Evolutionary conservation across 2,113 vertebrate species (phyloP).

Genomic region (Empidonax alnorum): DNA sequence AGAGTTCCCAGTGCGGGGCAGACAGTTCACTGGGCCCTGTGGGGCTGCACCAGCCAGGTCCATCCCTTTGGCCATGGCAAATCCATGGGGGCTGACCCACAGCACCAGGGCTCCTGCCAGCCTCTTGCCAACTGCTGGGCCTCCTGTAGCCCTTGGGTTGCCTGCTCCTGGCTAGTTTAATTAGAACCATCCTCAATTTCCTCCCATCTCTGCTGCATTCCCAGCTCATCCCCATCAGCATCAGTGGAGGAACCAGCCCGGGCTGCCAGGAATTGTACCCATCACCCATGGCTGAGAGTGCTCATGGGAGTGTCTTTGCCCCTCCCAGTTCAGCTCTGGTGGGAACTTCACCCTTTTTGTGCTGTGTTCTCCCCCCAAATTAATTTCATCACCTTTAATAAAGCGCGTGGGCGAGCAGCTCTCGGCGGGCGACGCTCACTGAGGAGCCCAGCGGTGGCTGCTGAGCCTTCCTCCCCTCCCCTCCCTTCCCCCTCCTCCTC

Average conservation of each 20-base stretch:
- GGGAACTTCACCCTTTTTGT: neutral
- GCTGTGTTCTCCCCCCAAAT: neutral
- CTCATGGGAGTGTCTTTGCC: neutral
- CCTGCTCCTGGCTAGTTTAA: neutral
- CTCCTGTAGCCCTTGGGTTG: accelerated
- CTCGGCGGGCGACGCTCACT: neutral
- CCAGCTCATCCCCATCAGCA: neutral
- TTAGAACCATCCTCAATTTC: accelerated
- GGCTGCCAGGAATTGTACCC: neutral
- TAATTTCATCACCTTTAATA: neutral
- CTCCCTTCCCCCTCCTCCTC: neutral
- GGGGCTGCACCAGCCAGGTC: neutral
- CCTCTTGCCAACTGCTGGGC: neutral
- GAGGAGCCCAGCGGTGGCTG: neutral
- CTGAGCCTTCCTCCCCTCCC: neutral
- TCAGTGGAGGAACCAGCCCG: neutral
- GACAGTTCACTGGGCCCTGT: neutral
- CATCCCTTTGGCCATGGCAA: neutral
- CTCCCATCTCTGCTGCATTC: neutral
- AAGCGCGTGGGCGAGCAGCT: neutral
- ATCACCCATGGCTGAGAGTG: too few relatives aligned
- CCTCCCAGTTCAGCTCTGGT: neutral
- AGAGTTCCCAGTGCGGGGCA: accelerated
- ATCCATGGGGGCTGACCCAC: accelerated
- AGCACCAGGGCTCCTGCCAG: neutral